Conservation (phyloP, 2,797 vertebrate genomes). For the Chloroceryle inda region DNA sequence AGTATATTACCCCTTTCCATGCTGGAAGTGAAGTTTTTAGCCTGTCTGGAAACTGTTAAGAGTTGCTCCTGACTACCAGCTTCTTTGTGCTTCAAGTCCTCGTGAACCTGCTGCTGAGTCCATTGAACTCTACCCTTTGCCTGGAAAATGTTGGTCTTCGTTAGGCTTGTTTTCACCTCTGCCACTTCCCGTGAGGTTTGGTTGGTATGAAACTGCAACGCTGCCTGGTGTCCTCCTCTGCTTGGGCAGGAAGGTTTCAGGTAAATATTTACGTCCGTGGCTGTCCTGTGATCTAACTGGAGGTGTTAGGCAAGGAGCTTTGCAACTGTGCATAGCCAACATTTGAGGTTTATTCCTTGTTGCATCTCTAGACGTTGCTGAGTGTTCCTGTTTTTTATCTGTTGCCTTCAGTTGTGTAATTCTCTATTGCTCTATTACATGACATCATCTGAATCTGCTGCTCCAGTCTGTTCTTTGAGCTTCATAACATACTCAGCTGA, state of each 20-base stretch:
- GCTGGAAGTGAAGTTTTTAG: neutral
- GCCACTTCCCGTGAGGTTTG: accelerated
- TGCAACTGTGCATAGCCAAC: neutral
- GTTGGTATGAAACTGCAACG: neutral
- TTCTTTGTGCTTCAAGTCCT: neutral
- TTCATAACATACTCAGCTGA: slow-evolving; percentile 19
- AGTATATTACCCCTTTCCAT: neutral
- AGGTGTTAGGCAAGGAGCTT: neutral
- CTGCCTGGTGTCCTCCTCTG: neutral
- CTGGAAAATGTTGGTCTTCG: neutral
- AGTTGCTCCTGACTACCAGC: neutral
- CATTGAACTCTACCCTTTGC: neutral
- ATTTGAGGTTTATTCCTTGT: neutral
- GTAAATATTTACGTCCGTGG: neutral
- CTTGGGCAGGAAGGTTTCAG: neutral
- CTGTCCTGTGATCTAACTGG: neutral
- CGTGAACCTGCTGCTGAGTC: neutral
- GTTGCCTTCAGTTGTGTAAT: slow-evolving; percentile 14
- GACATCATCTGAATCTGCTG: slow-evolving; percentile 37
- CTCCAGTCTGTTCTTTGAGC: neutral
- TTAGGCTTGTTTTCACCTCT: neutral
- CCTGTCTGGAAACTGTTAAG: neutral
- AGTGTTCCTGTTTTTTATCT: slow-evolving; percentile 36
- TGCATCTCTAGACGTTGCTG: neutral
- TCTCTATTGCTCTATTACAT: neutral